phyloP scores from a whole-genome alignment of 2,113 vertebrate species.

The Polypterus bichir region DNA sequence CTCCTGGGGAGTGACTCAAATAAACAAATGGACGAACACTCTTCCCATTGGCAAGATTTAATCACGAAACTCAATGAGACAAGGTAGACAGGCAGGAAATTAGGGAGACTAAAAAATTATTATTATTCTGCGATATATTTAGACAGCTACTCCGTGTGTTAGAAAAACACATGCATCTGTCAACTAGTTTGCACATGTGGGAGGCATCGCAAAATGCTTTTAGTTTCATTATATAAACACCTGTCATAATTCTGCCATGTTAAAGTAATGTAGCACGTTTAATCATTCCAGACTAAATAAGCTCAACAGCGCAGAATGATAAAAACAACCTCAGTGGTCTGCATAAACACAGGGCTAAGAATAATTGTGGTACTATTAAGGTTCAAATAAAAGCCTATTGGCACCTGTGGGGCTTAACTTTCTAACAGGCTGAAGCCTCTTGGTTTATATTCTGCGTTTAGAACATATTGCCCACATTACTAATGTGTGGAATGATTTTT shows the following conservation, averaged over 20 bases:
- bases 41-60: too few relatives aligned
- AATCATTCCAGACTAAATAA: constrained; percentile 6
- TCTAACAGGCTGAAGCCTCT: neutral
- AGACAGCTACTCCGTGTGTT: constrained; percentile 31
- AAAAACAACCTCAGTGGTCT: constrained; percentile 1
- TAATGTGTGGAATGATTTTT: too few relatives aligned
- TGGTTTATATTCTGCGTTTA: too few relatives aligned
- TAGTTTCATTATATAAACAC: constrained; percentile 53
- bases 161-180: constrained; percentile 46
- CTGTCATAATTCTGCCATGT: constrained; percentile 58
- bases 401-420: neutral
- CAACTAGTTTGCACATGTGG: constrained; percentile 46
- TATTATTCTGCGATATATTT: constrained; percentile 36
- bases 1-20: too few relatives aligned
- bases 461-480: too few relatives aligned
- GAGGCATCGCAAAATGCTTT: constrained; percentile 52
- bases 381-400: neutral
- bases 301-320: neutral
- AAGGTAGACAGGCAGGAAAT: constrained; percentile 1
- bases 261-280: constrained; percentile 50
- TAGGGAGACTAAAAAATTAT: constrained; percentile 32
- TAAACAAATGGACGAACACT: too few relatives aligned
- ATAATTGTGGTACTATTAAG: neutral
- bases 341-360: constrained; percentile 1
- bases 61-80: too few relatives aligned